phyloP scores from a whole-genome alignment of 2,888 invertebrate species.

The Argynnis bischoffii region DNA sequence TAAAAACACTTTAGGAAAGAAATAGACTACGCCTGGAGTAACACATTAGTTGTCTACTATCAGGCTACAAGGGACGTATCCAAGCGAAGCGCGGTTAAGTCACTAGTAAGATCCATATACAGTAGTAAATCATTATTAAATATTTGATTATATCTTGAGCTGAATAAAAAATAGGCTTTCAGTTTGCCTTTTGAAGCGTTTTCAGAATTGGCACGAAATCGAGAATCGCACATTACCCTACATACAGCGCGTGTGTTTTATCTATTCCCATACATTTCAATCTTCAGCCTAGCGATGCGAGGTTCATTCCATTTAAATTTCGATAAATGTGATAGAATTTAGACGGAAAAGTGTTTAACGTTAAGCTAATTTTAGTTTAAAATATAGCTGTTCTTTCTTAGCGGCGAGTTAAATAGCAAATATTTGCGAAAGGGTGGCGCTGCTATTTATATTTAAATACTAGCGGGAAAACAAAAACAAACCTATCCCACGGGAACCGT shows the following conservation, averaged over 20 bases:
- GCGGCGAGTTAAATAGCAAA: too few species aligned
- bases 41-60: too few species aligned
- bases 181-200: slow-evolving; percentile 25
- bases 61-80: too few species aligned
- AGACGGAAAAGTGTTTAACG: slow-evolving; percentile 5
- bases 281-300: slow-evolving; percentile 31
- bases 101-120: too few species aligned
- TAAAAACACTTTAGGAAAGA: too few species aligned
- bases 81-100: too few species aligned
- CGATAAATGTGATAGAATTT: slow-evolving; percentile 18
- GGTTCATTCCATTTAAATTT: slow-evolving; percentile 30
- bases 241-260: slow-evolving; percentile 38
- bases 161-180: slow-evolving; percentile 10
- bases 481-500: too few species aligned
- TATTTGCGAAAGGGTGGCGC: too few species aligned
- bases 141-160: not conserved
- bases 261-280: slow-evolving; percentile 37
- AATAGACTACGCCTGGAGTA: too few species aligned
- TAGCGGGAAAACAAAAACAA: too few species aligned
- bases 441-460: too few species aligned
- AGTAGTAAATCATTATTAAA: not conserved
- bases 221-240: slow-evolving; percentile 36
- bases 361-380: slow-evolving; percentile 1
- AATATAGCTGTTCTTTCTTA: not conserved
- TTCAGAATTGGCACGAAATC: slow-evolving; percentile 37